Base-by-base conservation (phyloP, 2,113 vertebrate genomes). In the Chaetops frenatus region DNA sequence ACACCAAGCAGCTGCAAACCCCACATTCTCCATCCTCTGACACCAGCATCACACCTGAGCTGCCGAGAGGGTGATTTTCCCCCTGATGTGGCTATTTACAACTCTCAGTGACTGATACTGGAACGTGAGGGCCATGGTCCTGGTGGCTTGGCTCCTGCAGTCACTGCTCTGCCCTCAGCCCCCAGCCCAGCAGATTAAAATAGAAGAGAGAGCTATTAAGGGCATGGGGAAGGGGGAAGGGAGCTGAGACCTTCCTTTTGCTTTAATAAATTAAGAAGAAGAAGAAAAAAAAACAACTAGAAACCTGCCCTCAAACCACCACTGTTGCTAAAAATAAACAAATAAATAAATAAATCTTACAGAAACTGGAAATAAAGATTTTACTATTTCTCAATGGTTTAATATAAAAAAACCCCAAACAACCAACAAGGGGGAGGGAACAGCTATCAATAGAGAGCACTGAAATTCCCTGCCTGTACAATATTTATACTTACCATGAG, bases 151-250 rank as follows among this genome's bases (percentile, higher is more conserved):
- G 94, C 96, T 97, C 95, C 93, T 77, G 97, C 97, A 86, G 87
- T 94, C 96, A 90, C 95, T 10, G 79, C 94, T 90, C 85, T 94
- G 92, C 96, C 96, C 97, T 97, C 97, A 72, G 83, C 96, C 97
- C 97, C 86, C 95, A 93, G 96, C 95, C 94, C 5, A 2, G 94
- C 1, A 24, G 96, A 97, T 97, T 97, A 98, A 98, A 98, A 98
- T 97, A 98, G 97, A 97, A 94, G 40, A 77, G 97, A 98, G 96
- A 97, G 97, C 96, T 97, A 96, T 97, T 97, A 96, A 91, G 81
- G 93, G 92, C 92, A 95, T 0, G 12, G 81, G 67, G 95, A 97
- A 97, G 93, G 96, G 97, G 97, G 97, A 96, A 97, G 97, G 96
- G 96, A 97, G 93, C 95, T 18, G 80, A 95, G 96, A 93, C 96